Conservation (phyloP, 64 coral and sea anemone genomes). For the Hydrozoanthus tunicans region DNA sequence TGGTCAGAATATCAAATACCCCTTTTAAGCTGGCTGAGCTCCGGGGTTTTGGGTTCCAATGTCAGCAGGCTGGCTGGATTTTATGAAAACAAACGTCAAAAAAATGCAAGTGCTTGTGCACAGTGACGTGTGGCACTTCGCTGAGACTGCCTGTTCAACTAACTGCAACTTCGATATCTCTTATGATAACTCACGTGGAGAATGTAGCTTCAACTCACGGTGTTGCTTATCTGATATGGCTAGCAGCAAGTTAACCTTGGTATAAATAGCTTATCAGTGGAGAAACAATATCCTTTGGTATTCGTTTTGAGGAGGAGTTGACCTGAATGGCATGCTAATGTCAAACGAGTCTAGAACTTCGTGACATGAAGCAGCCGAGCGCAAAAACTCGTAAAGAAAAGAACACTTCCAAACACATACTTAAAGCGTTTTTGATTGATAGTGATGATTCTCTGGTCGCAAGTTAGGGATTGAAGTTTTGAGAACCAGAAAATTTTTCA, state of each 20-base stretch:
- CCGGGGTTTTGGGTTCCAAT: constrained; percentile 49
- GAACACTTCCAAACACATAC: background rate
- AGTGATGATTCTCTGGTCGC: background rate
- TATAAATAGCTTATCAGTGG: constrained; percentile 5
- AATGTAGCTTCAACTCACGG: background rate
- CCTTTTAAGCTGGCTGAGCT: background rate
- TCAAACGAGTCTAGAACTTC: constrained; percentile 28
- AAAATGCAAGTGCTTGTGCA: background rate
- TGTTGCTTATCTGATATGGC: background rate
- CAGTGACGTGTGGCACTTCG: background rate
- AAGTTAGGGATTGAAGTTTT: background rate
- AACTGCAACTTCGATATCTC: background rate
- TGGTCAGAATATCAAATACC: constrained; percentile 15
- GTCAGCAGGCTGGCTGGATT: constrained; percentile 1
- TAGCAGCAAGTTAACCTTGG: background rate
- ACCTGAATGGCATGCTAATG: constrained; percentile 17
- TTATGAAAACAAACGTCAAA: constrained; percentile 18
- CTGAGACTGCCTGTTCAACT: background rate
- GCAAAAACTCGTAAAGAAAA: background rate
- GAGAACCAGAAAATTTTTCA: background rate
- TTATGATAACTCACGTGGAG: background rate
- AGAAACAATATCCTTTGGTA: constrained; percentile 41
- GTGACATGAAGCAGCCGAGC: background rate
- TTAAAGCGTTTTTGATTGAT: background rate
- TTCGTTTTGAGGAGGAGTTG: constrained; percentile 46